A percentile compares a stretch with the other conserved stretches of the same genome.
phyloP scores from a whole-genome alignment of 2,113 vertebrate species.

The Scomber colias region DNA sequence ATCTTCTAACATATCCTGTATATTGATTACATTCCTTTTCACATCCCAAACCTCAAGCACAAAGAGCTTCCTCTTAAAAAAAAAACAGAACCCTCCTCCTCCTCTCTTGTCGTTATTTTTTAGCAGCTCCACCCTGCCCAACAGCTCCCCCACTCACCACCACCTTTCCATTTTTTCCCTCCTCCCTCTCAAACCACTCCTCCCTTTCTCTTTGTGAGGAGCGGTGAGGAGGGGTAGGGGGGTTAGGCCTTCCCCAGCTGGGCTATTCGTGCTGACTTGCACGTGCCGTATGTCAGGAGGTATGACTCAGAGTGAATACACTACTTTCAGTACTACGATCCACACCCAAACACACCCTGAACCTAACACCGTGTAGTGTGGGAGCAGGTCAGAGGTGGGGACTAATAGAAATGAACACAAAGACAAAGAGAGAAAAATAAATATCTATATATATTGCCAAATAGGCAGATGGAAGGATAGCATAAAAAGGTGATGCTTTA shows the following conservation, averaged over 20 bases:
- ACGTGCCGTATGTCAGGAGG: constrained; percentile 84
- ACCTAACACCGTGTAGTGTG: constrained; percentile 38
- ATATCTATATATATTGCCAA: background rate
- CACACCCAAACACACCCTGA: constrained; percentile 66
- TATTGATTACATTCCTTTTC: constrained; percentile 47
- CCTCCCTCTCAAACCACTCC: constrained; percentile 50
- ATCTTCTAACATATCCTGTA: constrained; percentile 14
- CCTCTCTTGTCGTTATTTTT: constrained; percentile 48
- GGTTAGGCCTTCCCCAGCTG: constrained; percentile 74
- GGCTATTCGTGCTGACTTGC: constrained; percentile 83
- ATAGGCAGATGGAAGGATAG: constrained; percentile 17
- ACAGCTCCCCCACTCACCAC: constrained; percentile 47
- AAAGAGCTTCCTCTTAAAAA: constrained; percentile 73
- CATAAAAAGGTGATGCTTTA: constrained; percentile 12
- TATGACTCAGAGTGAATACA: constrained; percentile 78
- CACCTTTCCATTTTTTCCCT: constrained; percentile 62
- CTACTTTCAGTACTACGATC: constrained; percentile 44
- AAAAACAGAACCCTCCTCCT: constrained; percentile 45
- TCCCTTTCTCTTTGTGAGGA: constrained; percentile 81
- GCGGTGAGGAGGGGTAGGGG: constrained; percentile 12
- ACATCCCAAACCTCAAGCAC: constrained; percentile 61
- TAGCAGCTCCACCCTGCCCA: constrained; percentile 63
- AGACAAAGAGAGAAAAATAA: constrained; percentile 39
- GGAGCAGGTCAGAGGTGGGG: background rate
- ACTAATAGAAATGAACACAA: constrained; percentile 9